phyloP scores from a whole-genome alignment of 2,113 vertebrate genomes.

The Hepsetus odoe region DNA sequence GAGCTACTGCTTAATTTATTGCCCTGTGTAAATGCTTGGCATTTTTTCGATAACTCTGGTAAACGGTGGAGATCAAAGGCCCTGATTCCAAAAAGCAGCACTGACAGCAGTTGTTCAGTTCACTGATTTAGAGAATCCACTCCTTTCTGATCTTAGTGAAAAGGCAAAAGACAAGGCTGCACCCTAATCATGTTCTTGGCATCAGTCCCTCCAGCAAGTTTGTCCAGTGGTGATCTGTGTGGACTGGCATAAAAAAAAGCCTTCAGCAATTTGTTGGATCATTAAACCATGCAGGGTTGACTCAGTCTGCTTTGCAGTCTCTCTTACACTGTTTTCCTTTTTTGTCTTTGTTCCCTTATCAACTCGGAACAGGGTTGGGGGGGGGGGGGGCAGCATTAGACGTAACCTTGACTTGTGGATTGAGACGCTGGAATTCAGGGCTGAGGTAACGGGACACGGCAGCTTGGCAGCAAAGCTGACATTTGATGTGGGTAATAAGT shows the following conservation, averaged over 20 bases:
- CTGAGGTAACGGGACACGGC: slow-evolving; percentile 72
- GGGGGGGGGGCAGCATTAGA: slow-evolving; percentile 25
- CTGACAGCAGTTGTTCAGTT: slow-evolving; percentile 25
- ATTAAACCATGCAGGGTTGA: slow-evolving; percentile 40
- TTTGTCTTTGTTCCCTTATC: slow-evolving; percentile 48
- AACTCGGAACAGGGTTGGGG: slow-evolving; percentile 1
- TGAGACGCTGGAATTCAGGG: slow-evolving; percentile 70
- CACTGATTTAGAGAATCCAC: background rate
- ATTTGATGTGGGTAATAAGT: slow-evolving; percentile 70
- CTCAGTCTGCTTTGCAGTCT: slow-evolving; percentile 16
- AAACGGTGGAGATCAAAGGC: background rate
- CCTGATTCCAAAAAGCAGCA: background rate
- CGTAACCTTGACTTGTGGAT: slow-evolving; percentile 64
- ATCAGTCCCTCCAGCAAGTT: slow-evolving; percentile 12
- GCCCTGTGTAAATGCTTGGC: background rate
- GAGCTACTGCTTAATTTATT: background rate
- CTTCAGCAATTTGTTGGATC: slow-evolving; percentile 43
- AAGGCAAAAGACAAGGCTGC: slow-evolving; percentile 1
- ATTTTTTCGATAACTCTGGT: background rate
- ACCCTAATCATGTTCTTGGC: slow-evolving; percentile 21
- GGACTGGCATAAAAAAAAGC: slow-evolving; percentile 27
- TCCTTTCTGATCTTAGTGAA: background rate
- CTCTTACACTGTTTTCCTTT: slow-evolving; percentile 29
- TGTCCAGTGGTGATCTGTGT: slow-evolving; percentile 11
- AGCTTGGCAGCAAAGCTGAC: slow-evolving; percentile 64